Base-by-base conservation (phyloP, 2,888 invertebrate genomes). In the Nephrocerus scutellatus region DNA sequence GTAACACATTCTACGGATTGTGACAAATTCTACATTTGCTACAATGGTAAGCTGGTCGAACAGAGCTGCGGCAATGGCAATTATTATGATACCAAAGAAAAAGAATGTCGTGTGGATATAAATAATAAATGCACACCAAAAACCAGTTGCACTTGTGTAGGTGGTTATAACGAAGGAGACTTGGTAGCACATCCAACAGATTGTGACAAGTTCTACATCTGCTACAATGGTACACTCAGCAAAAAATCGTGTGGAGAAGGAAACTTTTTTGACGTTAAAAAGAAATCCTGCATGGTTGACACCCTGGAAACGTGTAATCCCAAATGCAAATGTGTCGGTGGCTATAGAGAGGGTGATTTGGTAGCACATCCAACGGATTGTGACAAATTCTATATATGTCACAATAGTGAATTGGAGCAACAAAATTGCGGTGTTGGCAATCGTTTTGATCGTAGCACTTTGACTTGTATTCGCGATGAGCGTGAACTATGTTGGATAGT, bases 371-470 rank as follows among this genome's bases (percentile, higher is more conserved):
- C 50, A 7, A 24, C 31, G 2, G 43, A 50, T 10, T 37, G 46
- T 13, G 49, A 44, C 18, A 30, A 46, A 28, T 57, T 49, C 36
- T 51, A 47, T 24, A 39, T 49, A 10, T 58, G 58, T 29, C 30
- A 21, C 6, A 31, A 44, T 21, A 46, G 49, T 5, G 12, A 36
- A 6, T 32, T 55, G 9, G 39, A 48, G 8, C 46, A 50, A 30
- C 43, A 46, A 2, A 48, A 50, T 36, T 59, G 59, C 35, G 52
- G 48, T 15, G 24, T 19, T 6, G 52, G 47, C 18, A 46, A 45
- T 20, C 41, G 46, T 6, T 56, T 55, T n/a, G n/a, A n/a, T n/a
- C n/a, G n/a, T n/a, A n/a, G n/a, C n/a, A n/a, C n/a, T n/a, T n/a
- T n/a, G n/a, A n/a, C n/a, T n/a, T n/a, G n/a, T n/a, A n/a, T n/a